A percentile compares a stretch with the other conserved stretches of the same genome.
phyloP scores from a whole-genome alignment of 2,797 vertebrate genomes.

The Alca torda region DNA sequence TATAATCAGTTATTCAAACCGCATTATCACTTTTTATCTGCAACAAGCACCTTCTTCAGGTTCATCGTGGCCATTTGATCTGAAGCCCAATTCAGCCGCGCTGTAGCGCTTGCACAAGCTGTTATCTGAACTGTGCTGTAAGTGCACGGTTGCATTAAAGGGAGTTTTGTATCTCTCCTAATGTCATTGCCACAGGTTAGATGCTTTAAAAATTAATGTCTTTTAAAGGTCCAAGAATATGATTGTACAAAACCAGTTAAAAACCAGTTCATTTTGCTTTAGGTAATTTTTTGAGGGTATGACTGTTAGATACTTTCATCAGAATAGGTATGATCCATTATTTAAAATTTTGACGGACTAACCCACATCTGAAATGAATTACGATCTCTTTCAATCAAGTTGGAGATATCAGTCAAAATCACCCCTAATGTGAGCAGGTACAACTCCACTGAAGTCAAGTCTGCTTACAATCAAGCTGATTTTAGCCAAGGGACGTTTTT shows the following conservation, averaged over 20 bases:
- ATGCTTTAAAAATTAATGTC: neutral
- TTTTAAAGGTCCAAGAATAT: neutral
- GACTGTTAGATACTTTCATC: neutral
- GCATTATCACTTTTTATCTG: neutral
- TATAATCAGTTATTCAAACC: neutral
- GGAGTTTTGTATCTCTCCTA: neutral
- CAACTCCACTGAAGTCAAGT: conserved; percentile 14
- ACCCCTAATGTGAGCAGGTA: conserved; percentile 24
- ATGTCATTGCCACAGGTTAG: neutral
- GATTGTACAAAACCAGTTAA: neutral
- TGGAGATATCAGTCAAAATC: conserved; percentile 16
- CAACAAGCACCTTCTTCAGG: neutral
- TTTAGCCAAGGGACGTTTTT: conserved; percentile 14
- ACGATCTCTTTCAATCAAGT: conserved; percentile 1
- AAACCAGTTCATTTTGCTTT: neutral
- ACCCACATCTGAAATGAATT: conserved; percentile 21
- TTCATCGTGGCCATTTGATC: neutral
- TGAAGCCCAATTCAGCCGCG: neutral
- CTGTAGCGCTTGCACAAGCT: neutral
- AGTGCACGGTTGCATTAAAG: neutral
- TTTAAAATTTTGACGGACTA: neutral
- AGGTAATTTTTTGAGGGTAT: neutral
- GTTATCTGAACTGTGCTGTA: neutral
- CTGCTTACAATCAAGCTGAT: conserved; percentile 50
- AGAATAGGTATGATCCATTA: neutral